Conservation (phyloP, 2,797 vertebrate species). For the Macrochelys suwanniensis region DNA sequence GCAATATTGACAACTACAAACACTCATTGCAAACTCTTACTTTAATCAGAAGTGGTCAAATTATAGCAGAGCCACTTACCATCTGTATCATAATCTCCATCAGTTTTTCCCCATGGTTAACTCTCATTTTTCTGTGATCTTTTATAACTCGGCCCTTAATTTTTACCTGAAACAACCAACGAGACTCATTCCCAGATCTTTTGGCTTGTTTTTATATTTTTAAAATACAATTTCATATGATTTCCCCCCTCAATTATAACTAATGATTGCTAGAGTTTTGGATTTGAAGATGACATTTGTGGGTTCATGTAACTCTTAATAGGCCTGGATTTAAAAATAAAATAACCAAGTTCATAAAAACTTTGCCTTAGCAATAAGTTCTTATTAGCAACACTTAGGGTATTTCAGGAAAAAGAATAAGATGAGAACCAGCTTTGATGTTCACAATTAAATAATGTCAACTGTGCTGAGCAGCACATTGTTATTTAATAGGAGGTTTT, state of each 20-base stretch:
- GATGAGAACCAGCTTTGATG: neutral
- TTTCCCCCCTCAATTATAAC: neutral
- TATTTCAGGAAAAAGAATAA: neutral
- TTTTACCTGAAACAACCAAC: neutral
- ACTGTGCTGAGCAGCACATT: neutral
- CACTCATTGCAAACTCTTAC: neutral
- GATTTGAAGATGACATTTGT: neutral
- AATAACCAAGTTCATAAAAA: neutral
- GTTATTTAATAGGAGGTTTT: neutral
- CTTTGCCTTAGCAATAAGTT: neutral
- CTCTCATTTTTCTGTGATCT: neutral
- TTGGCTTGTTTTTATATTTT: neutral
- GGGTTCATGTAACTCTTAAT: accelerated
- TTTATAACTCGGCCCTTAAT: neutral
- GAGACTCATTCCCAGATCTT: neutral
- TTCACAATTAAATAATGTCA: neutral
- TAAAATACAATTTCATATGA: neutral
- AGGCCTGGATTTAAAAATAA: neutral
- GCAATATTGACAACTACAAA: neutral
- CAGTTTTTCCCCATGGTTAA: neutral
- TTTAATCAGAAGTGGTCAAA: neutral
- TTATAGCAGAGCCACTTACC: neutral
- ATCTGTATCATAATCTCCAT: neutral
- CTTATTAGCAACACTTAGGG: neutral
- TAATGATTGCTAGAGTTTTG: neutral